A percentile compares a stretch with the other conserved stretches of the same genome.
phyloP scores from a whole-genome alignment of 1,140 invertebrate genomes.

The Drosophila sturtevanti region DNA sequence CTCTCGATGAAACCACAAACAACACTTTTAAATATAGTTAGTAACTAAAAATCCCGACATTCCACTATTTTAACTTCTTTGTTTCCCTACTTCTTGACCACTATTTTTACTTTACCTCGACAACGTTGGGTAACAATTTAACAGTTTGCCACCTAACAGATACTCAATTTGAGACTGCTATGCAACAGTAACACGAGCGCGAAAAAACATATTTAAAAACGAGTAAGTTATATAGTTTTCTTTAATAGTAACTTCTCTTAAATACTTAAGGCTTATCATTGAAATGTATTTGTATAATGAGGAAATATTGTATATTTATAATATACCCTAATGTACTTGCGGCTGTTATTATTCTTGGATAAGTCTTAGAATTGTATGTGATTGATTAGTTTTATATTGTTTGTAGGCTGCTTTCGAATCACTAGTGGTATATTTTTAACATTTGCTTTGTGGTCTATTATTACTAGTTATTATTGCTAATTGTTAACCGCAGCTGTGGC shows the following conservation, averaged over 20 bases:
- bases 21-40: too few species aligned
- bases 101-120: too few species aligned
- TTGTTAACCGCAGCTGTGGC: not conserved
- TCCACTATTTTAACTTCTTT: too few species aligned
- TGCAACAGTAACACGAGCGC: not conserved
- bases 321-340: not conserved
- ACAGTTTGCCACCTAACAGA: not conserved
- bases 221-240: not conserved
- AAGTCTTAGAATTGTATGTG: not conserved
- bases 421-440: not conserved
- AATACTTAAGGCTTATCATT: not conserved
- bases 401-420: not conserved
- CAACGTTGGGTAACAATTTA: too few species aligned
- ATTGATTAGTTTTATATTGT: not conserved
- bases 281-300: not conserved
- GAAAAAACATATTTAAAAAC: not conserved
- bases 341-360: not conserved
- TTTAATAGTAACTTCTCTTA: not conserved
- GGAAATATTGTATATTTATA: not conserved
- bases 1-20: not conserved
- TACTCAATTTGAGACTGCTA: not conserved
- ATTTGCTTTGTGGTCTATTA: slow-evolving; percentile 4
- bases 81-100: too few species aligned
- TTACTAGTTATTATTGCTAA: not conserved
- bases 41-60: too few species aligned